Conservation (phyloP, 2,113 vertebrate species). For the Irena cyanogastra region DNA sequence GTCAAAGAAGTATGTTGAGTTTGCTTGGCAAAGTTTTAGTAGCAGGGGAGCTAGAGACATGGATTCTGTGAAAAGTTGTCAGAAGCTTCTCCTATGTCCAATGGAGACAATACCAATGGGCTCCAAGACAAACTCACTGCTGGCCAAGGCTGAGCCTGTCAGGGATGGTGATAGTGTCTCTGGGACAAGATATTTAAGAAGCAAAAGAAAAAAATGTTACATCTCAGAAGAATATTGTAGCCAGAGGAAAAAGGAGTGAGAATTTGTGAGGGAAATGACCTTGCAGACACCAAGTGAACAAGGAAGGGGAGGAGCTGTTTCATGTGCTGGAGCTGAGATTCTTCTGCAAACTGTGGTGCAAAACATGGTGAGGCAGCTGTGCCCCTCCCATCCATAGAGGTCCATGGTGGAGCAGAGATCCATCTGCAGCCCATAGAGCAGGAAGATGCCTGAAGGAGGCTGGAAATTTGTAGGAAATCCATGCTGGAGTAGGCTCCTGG, state of each 20-base stretch:
- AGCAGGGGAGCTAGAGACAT: not conserved
- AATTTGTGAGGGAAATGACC: rapidly evolving
- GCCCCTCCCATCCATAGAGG: not conserved
- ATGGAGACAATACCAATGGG: not conserved
- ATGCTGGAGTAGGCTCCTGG: not conserved
- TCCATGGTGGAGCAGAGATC: not conserved
- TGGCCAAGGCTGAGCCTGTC: rapidly evolving
- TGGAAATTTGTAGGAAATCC: not conserved
- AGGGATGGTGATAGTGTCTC: not conserved
- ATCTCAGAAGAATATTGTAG: not conserved
- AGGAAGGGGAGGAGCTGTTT: not conserved
- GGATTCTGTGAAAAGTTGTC: not conserved
- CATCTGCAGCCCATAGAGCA: not conserved
- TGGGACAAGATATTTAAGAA: not conserved
- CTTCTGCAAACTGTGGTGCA: not conserved
- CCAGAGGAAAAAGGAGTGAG: not conserved
- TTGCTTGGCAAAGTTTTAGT: not conserved
- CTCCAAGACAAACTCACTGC: not conserved
- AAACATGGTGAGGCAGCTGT: not conserved
- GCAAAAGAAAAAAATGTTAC: not conserved
- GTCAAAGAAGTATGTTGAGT: not conserved
- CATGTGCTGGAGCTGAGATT: not conserved
- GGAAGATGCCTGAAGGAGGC: not conserved
- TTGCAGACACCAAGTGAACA: not conserved
- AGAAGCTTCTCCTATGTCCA: not conserved